phyloP scores from a whole-genome alignment of 1,140 invertebrate species.

The Zaprionus tsacasi region DNA sequence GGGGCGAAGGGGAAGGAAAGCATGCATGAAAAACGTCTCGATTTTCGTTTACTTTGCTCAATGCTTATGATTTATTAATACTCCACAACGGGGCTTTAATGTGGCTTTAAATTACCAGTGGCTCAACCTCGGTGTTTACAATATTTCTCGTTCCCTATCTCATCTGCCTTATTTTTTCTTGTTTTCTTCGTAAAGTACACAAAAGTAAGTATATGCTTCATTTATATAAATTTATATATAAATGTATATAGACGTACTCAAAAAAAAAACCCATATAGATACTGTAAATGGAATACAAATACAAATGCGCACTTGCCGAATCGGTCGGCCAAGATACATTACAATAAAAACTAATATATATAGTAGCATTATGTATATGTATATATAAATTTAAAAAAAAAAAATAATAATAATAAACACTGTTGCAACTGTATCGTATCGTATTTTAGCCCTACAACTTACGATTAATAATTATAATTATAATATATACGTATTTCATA shows the following conservation, averaged over 20 bases:
- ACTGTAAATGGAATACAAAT: slow-evolving; percentile 56
- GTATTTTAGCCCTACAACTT: slow-evolving; percentile 57
- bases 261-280: slow-evolving; percentile 38
- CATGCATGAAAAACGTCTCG: slow-evolving; percentile 26
- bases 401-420: slow-evolving; percentile 31
- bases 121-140: slow-evolving; percentile 65
- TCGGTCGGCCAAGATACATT: slow-evolving; percentile 40
- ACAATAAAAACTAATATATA: slow-evolving; percentile 50
- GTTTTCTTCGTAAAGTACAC: slow-evolving; percentile 34
- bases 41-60: slow-evolving; percentile 36
- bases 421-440: slow-evolving; percentile 45
- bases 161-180: neutral
- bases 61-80: slow-evolving; percentile 54
- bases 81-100: slow-evolving; percentile 40
- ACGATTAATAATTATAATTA: slow-evolving; percentile 66
- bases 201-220: slow-evolving; percentile 35
- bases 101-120: slow-evolving; percentile 42
- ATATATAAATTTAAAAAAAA: slow-evolving; percentile 62
- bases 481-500: slow-evolving; percentile 2
- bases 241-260: slow-evolving; percentile 47
- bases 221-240: slow-evolving; percentile 30
- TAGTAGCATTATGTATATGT: slow-evolving; percentile 31
- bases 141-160: slow-evolving; percentile 23
- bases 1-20: neutral
- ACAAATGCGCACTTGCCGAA: slow-evolving; percentile 30